phyloP scores from a whole-genome alignment of 2,113 vertebrate species.

The Peromyscus maniculatus region DNA sequence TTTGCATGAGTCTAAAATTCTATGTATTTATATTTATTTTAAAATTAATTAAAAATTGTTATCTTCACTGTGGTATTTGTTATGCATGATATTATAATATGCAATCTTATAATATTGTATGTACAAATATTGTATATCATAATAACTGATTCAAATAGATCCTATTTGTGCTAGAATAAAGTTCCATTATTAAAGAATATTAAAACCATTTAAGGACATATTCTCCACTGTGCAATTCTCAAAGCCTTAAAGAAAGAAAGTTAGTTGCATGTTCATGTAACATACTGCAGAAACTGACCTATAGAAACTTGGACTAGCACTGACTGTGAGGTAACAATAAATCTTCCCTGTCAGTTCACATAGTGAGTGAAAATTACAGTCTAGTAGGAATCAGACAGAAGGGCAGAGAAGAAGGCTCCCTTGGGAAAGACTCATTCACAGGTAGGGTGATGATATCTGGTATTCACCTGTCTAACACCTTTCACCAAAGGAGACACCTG shows the following conservation, averaged over 20 bases:
- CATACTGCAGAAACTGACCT: not conserved
- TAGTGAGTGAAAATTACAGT: conserved; percentile 63
- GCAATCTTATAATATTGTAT: not conserved
- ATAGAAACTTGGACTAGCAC: not conserved
- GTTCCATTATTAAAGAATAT: not conserved
- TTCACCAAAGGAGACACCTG: not conserved
- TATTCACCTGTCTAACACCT: not conserved
- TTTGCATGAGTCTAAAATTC: not conserved
- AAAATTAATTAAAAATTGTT: conserved; percentile 8
- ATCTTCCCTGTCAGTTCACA: conserved; percentile 29
- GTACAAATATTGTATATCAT: not conserved
- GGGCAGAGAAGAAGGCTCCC: not conserved
- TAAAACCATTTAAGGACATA: not conserved
- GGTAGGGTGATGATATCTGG: not conserved
- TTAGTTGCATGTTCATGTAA: not conserved
- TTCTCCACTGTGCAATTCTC: not conserved
- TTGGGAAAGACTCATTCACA: conserved; percentile 11
- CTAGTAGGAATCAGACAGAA: conserved; percentile 53
- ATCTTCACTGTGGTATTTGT: not conserved
- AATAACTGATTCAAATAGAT: not conserved
- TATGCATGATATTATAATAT: not conserved
- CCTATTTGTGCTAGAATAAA: not conserved
- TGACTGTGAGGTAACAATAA: conserved; percentile 57
- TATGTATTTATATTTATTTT: not conserved
- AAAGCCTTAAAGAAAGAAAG: not conserved